Base-by-base conservation (phyloP, 1,140 invertebrate genomes). In the Subanguina moxae region DNA sequence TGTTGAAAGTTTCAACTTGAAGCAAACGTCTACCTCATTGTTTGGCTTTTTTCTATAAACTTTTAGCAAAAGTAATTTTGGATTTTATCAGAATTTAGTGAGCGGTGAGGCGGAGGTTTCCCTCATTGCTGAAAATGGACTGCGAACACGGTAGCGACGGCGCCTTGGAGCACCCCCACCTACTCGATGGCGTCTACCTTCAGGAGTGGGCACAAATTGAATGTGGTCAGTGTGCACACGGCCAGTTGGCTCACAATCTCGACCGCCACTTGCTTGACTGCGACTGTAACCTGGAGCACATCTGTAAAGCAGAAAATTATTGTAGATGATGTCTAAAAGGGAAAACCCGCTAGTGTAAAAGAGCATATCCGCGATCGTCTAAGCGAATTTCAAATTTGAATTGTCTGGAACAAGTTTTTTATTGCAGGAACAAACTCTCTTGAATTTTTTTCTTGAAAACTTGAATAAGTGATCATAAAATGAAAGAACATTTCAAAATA, bases 231-330 rank as follows among this genome's bases (percentile, higher is more conserved):
- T 65, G 42, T 62, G 38, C 23, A 82, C 74, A 21, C 70, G 63
- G 27, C 79, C 79, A 58, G 80, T 81, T 1, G 79, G 79, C 62
- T 83, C 81, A 57, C 79, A 81, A 15, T 76, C 75, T 52, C 79
- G 81, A 23, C 79, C 82, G 28, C 70, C 75, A 30, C 63, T 71
- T n/a, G 70, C 75, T 25, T 64, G 76, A 23, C 76, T 74, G 38
- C 67, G 78, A 7, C 78, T 78, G 67, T 81, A 81, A 58, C 79
- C 79, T 23, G 79, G 79, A 62, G 81, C 79, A 65, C 79, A 80
- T 75, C 78, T 80, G 62, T 23, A 68, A 59, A 62, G 32, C 1
- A 19, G 17, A 58, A 58, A 11, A 25, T 13, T 11, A 11, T 58
- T 58, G 11, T 58, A 23, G 17, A 58, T 58, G 23, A 13, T 23